Percentiles rank a stretch among this genome's conserved stretches.
phyloP scores from a whole-genome alignment of 2,888 invertebrate genomes.

The Syrista parreyssii region DNA sequence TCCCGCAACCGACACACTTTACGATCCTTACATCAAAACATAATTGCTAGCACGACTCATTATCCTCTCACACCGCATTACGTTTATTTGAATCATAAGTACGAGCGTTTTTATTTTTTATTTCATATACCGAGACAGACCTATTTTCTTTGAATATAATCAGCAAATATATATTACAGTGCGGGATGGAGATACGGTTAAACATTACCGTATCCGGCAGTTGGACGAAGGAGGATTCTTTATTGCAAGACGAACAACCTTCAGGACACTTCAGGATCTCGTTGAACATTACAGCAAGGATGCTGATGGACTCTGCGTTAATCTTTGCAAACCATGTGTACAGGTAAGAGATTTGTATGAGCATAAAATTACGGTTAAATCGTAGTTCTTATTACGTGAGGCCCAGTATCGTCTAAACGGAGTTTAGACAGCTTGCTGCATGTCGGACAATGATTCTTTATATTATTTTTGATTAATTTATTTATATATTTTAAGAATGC shows the following conservation, averaged over 20 bases:
- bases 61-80: background rate
- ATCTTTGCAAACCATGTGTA: conserved; percentile 93
- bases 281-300: conserved; percentile 98
- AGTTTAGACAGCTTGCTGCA: conserved; percentile 61
- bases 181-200: conserved; percentile 98
- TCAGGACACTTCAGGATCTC: conserved; percentile 95
- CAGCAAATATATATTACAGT: conserved; percentile 72
- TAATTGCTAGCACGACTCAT: background rate
- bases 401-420: conserved; percentile 48
- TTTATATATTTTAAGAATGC: conserved; percentile 27
- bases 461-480: background rate
- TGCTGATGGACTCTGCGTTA: conserved; percentile 98
- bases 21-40: background rate
- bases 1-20: background rate
- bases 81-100: background rate
- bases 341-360: conserved; percentile 72
- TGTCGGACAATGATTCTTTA: conserved; percentile 36
- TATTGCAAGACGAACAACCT: conserved; percentile 97
- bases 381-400: background rate
- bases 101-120: background rate
- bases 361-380: background rate
- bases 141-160: background rate
- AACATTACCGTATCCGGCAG: conserved; percentile 98
- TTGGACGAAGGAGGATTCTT: conserved; percentile 99
- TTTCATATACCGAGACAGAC: background rate